Evolutionary conservation across 2,888 invertebrate species (phyloP).

Genomic region (Elysia crispata): DNA sequence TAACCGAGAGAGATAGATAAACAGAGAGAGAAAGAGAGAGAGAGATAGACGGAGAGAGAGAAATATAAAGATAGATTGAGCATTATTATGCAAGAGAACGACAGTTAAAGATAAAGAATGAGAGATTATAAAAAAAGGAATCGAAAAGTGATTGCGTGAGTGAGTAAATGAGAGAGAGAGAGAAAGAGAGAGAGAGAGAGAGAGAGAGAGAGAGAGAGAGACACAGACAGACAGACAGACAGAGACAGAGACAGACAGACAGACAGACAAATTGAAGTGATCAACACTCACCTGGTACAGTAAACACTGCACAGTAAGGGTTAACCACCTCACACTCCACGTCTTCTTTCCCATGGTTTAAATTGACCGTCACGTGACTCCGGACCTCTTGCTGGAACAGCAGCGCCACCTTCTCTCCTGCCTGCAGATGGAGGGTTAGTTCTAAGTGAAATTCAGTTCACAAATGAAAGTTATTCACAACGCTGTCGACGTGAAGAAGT

Average conservation of each 20-base stretch:
- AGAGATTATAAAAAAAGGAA: no score
- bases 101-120: no score
- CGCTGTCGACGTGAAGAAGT: no score
- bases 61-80: not conserved
- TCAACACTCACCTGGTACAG: slow-evolving; percentile 51
- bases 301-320: slow-evolving; percentile 49
- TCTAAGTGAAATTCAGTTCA: no score
- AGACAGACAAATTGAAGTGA: no score
- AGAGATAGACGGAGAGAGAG: not conserved
- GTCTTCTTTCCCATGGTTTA: slow-evolving; percentile 31
- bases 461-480: no score
- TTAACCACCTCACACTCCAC: slow-evolving; percentile 42
- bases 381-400: slow-evolving; percentile 45
- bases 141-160: no score
- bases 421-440: slow-evolving; percentile 43
- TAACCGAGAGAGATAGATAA: no score
- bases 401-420: slow-evolving; percentile 49
- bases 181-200: no score
- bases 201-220: no score
- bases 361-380: slow-evolving; percentile 49
- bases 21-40: not conserved
- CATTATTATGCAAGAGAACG: no score
- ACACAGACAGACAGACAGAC: not conserved
- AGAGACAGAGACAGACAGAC: not conserved
- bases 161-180: no score